Percentiles rank a stretch among this genome's conserved stretches.
Conservation (phyloP, 2,113 vertebrate species). For the Acrocephalus arundinaceus region DNA sequence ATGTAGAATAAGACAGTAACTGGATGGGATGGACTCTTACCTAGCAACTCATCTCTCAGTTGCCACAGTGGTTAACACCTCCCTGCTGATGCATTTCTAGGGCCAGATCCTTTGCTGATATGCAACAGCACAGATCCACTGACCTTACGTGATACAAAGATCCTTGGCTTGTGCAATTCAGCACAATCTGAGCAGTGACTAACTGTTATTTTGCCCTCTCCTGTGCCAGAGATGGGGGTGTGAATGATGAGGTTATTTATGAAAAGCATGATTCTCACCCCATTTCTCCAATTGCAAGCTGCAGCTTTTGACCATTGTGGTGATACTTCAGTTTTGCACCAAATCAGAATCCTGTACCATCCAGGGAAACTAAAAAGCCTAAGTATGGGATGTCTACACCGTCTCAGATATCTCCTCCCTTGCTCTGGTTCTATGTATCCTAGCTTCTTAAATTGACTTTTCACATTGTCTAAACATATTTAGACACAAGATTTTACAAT, state of each 20-base stretch:
- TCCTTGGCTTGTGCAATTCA: not conserved
- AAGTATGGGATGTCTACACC: not conserved
- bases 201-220: not conserved
- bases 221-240: not conserved
- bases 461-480: constrained; percentile 60
- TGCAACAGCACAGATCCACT: not conserved
- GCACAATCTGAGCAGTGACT: not conserved
- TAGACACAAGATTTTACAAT: constrained; percentile 52
- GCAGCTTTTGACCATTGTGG: not conserved
- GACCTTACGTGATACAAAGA: not conserved
- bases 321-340: not conserved
- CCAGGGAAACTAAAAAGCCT: not conserved
- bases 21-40: not conserved
- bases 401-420: not conserved
- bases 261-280: not conserved
- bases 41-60: not conserved
- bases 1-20: not conserved
- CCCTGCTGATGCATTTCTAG: not conserved
- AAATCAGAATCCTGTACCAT: not conserved
- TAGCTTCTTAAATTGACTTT: constrained; percentile 48
- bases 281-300: not conserved
- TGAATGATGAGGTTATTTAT: not conserved
- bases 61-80: not conserved
- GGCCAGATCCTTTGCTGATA: not conserved
- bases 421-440: not conserved